Percentiles rank a stretch among this genome's conserved stretches.
phyloP scores from a whole-genome alignment of 2,113 vertebrate genomes.

The Ceyx melanurus region DNA sequence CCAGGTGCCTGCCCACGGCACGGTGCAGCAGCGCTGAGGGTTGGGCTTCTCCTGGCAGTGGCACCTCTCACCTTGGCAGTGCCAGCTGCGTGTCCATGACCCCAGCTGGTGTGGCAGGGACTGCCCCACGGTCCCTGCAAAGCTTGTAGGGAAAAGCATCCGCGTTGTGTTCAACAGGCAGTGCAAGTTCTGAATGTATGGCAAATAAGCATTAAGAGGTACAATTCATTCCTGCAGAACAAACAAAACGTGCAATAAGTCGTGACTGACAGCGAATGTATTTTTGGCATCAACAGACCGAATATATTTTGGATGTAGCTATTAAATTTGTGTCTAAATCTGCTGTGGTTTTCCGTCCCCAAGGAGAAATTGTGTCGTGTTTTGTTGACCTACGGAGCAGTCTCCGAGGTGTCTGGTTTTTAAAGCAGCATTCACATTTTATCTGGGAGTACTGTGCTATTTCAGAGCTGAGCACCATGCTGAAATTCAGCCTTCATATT shows the following conservation, averaged over 20 bases:
- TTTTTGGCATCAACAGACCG: conserved; percentile 18
- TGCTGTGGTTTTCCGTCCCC: conserved; percentile 36
- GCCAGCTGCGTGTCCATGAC: not conserved
- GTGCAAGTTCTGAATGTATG: not conserved
- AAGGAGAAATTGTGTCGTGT: conserved; percentile 4
- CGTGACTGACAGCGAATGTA: conserved; percentile 49
- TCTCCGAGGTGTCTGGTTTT: conserved; percentile 26
- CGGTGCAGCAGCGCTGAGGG: not conserved
- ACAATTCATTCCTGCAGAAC: conserved; percentile 25
- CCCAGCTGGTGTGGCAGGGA: not conserved
- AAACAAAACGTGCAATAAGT: conserved; percentile 59
- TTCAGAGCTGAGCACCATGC: conserved; percentile 49
- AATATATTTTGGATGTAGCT: conserved; percentile 47
- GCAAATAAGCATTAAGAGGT: conserved; percentile 5
- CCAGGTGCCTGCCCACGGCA: fast-evolving
- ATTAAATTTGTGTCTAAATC: conserved; percentile 4
- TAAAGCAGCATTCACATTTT: conserved; percentile 31
- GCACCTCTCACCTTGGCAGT: not conserved
- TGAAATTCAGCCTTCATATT: conserved; percentile 12
- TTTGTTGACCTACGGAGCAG: not conserved
- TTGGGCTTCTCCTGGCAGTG: not conserved
- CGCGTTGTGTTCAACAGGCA: not conserved
- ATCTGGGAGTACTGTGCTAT: conserved; percentile 42
- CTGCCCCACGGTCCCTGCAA: fast-evolving
- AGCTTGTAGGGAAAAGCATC: not conserved